Percentiles rank a stretch among this genome's conserved stretches.
Evolutionary conservation across 2,888 invertebrate species (phyloP).

Genomic region (Acanthosepion esculentum): DNA sequence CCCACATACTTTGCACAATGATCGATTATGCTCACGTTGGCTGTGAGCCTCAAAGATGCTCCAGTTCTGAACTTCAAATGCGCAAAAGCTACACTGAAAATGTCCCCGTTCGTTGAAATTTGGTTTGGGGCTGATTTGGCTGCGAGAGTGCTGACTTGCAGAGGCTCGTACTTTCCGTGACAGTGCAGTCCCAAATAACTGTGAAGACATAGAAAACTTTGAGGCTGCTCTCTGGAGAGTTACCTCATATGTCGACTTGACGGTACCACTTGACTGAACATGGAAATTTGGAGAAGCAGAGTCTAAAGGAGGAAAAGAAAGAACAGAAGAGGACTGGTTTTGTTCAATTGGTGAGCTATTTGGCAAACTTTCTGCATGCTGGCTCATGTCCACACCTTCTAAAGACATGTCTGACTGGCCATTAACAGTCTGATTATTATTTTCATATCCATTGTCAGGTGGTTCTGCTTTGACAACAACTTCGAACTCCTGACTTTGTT

Average conservation of each 20-base stretch:
- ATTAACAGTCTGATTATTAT: slow-evolving; percentile 38
- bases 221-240: slow-evolving; percentile 42
- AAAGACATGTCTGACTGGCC: slow-evolving; percentile 43
- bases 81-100: slow-evolving; percentile 47
- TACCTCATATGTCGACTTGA: slow-evolving; percentile 46
- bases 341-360: slow-evolving; percentile 43
- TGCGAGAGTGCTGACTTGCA: slow-evolving; percentile 42
- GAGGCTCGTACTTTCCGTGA: slow-evolving; percentile 47
- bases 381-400: slow-evolving; percentile 45
- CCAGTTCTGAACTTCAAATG: slow-evolving; percentile 48
- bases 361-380: slow-evolving; percentile 47
- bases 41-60: slow-evolving; percentile 43
- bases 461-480: slow-evolving; percentile 43
- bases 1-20: slow-evolving; percentile 47
- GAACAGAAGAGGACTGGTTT: slow-evolving; percentile 44
- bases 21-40: slow-evolving; percentile 46
- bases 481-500: slow-evolving; percentile 33
- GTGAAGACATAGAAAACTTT: slow-evolving; percentile 47
- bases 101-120: slow-evolving; percentile 46
- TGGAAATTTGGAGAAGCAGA: slow-evolving; percentile 43
- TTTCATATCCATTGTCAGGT: slow-evolving; percentile 48
- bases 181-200: slow-evolving; percentile 42
- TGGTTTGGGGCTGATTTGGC: slow-evolving; percentile 45
- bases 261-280: slow-evolving; percentile 45
- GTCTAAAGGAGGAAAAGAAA: slow-evolving; percentile 45